Evolutionary conservation across 2,113 vertebrate species (phyloP).

Genomic region (Penelope pileata): DNA sequence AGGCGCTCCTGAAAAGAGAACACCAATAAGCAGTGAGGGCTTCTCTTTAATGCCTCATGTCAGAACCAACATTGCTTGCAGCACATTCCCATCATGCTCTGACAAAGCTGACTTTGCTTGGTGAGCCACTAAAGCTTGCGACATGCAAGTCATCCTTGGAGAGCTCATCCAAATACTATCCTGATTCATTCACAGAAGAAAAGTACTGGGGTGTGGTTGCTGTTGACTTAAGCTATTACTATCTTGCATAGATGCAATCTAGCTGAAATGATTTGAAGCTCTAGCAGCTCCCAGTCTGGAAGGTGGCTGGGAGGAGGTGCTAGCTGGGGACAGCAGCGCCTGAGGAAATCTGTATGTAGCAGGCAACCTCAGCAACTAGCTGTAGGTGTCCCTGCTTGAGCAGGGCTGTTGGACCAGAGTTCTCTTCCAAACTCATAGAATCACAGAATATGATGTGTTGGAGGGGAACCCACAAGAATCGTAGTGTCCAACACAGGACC

Average conservation of each 20-base stretch:
- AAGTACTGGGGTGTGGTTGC: neutral
- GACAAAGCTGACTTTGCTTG: neutral
- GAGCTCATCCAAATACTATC: neutral
- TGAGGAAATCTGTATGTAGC: neutral
- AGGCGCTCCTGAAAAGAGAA: neutral
- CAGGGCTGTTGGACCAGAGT: neutral
- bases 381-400: neutral
- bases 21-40: neutral
- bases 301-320: neutral
- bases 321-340: neutral
- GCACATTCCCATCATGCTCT: neutral
- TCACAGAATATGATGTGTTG: neutral
- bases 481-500: neutral
- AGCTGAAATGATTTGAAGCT: neutral
- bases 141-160: neutral
- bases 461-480: neutral
- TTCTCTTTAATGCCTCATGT: neutral
- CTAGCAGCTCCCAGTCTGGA: neutral
- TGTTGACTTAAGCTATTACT: accelerated
- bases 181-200: neutral
- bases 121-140: neutral
- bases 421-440: neutral
- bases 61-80: neutral
- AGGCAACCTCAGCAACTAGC: neutral
- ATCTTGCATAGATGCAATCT: neutral